Conservation (phyloP, 2,888 invertebrate genomes). For the Limnephilus rhombicus region DNA sequence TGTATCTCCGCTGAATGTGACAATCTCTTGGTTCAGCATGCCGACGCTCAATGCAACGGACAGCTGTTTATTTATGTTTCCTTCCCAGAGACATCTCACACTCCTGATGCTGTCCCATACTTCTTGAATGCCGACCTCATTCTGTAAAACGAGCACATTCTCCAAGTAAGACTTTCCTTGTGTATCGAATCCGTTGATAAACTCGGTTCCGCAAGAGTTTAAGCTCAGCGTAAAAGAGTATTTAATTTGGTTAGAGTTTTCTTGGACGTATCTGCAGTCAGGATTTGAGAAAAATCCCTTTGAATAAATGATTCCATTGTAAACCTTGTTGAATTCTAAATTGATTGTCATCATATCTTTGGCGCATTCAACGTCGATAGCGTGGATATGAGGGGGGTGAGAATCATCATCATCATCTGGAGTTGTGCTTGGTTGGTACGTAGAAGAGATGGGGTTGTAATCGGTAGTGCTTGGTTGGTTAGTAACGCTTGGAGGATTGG, state of each 20-base stretch:
- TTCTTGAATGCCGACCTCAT: conserved; percentile 86
- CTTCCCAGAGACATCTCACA: conserved; percentile 90
- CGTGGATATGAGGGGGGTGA: conserved; percentile 87
- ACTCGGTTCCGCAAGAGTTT: conserved; percentile 88
- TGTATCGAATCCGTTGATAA: conserved; percentile 86
- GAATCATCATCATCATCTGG: conserved; percentile 79
- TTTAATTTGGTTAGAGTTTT: conserved; percentile 83
- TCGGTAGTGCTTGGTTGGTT: conserved; percentile 41
- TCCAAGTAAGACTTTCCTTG: conserved; percentile 89
- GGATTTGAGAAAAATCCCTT: conserved; percentile 84
- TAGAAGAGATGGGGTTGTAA: conserved; percentile 32
- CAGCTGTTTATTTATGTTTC: conserved; percentile 85
- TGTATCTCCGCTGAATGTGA: conserved; percentile 91
- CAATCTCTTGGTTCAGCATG: conserved; percentile 88
- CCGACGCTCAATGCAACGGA: conserved; percentile 87
- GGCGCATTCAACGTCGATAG: conserved; percentile 86
- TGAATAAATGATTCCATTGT: conserved; percentile 89
- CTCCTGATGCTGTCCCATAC: conserved; percentile 89
- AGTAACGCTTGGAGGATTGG: conserved; percentile 52
- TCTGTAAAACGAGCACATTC: conserved; percentile 87
- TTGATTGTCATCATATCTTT: conserved; percentile 91
- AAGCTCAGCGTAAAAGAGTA: conserved; percentile 86
- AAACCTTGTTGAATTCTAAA: conserved; percentile 86
- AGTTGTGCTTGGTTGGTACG: conserved; percentile 46
- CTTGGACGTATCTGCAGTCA: conserved; percentile 85